Base-by-base conservation (phyloP, 2,888 invertebrate species). In the Liopterus haemorrhoidalis region DNA sequence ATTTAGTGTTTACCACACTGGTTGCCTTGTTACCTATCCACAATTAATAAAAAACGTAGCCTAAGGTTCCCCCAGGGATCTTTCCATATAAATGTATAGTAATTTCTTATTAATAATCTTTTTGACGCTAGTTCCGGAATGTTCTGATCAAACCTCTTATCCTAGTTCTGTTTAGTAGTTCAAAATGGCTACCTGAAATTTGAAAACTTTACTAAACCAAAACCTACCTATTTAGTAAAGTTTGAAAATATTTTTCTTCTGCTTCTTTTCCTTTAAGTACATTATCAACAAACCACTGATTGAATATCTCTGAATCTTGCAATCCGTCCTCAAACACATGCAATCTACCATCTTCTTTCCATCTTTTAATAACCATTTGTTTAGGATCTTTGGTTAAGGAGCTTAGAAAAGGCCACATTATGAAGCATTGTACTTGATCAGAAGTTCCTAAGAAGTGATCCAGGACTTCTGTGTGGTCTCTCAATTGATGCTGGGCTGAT, bases 351-450 rank as follows among this genome's bases (percentile, higher is more conserved):
- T 65, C 65, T 41, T 63, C 63, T 27, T 57, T 58, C 66, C 66
- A 66, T 37, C 66, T 46, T 47, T 52, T 55, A 8, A 63, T 59
- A 5, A 53, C 53, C 25, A 58, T 52, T 19, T 62, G 60, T 30
- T 57, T 58, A 1, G 65, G 63, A 49, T 65, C 63, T 22, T 44
- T 58, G 16, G 64, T 66, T 28, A 53, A 44, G 18, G 58, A 51
- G 2, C 60, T 57, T 36, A 66, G 49, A 49, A 61, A 66, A 0
- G 66, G 66, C 66, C 66, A 66, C 58, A 65, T 63, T 20, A 66
- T 61, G 46, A 59, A 64, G 21, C 51, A 55, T 47, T 64, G 60
- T 2, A 62, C 53, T 2, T 49, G 18, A 20, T 56, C 52, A 6
- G 56, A 51, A 5, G 42, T 24, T 2, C 51, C 49, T 14, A 61